Conservation (phyloP, 2,888 invertebrate genomes). For the Eupithecia subumbrata region DNA sequence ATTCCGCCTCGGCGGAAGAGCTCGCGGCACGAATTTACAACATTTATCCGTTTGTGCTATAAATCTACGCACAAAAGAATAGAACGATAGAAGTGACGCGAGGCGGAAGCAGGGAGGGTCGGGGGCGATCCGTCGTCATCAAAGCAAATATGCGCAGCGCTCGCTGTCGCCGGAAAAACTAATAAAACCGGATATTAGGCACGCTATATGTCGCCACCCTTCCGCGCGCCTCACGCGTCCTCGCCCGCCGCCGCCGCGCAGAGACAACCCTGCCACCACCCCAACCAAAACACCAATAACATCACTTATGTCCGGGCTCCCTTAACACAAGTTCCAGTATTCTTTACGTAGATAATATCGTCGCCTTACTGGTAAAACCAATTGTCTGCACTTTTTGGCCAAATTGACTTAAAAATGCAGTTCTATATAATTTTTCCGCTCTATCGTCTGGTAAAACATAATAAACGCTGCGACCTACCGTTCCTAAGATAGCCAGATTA, state of each 20-base stretch:
- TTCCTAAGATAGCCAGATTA: no score
- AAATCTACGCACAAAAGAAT: slow-evolving; percentile 57
- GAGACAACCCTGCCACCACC: neutral
- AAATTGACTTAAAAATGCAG: no score
- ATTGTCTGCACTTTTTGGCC: no score
- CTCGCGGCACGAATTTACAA: slow-evolving; percentile 41
- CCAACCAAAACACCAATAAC: neutral
- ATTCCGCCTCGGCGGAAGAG: slow-evolving; percentile 48
- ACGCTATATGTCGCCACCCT: slow-evolving; percentile 57
- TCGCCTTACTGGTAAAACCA: no score
- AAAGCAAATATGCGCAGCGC: slow-evolving; percentile 65
- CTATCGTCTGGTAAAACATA: no score
- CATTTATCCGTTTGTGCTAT: slow-evolving; percentile 57
- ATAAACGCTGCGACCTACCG: no score
- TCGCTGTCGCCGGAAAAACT: slow-evolving; percentile 78
- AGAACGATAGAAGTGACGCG: slow-evolving; percentile 44
- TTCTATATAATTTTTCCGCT: no score
- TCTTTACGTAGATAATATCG: neutral
- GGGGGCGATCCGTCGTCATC: slow-evolving; percentile 46
- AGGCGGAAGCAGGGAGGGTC: slow-evolving; percentile 36
- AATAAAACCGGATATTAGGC: slow-evolving; percentile 76
- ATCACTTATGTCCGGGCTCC: neutral
- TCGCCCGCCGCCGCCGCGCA: neutral
- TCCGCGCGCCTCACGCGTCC: neutral
- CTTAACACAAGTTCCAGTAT: neutral